Base-by-base conservation (phyloP, 2,888 invertebrate species). In the Antheraea assamensis region DNA sequence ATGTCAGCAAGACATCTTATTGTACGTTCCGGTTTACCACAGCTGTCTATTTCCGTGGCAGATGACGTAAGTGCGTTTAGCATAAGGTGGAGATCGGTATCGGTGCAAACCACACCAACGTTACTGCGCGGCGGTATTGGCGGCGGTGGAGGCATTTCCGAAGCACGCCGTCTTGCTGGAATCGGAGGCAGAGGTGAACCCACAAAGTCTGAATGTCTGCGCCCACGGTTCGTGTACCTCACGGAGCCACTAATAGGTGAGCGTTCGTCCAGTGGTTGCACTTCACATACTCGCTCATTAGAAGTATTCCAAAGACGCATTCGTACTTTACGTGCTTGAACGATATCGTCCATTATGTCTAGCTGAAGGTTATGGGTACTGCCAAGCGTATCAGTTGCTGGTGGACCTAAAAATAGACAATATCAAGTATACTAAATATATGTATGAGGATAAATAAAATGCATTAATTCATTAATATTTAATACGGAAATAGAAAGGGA, bases 311-410 rank as follows among this genome's bases (percentile, higher is more conserved):
- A 98, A 84, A 98, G 95, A 84, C 97, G 97, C 96, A 98, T 96
- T 76, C 97, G 96, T 0, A 97, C 96, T 95, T 98, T 98, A 72
- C 97, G 95, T 21, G 97, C 97, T 83, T 97, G 96, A 21, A 98
- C 97, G 76, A 98, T 98, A 85, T 98, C 97, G 82, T 98, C 98
- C 98, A 98, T 98, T 79, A 98, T 98, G 85, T 98, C 98, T 81
- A 98, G 91, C 86, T 97, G 97, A 13, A 98, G 94, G 85, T 98
- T 98, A 88, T 98, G 98, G 66, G 97, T 96, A 88, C 97, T 97
- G 73, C 97, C 97, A 66, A 96, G 94, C 0, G 91, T 88, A 83
- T 97, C 97, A 72, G 97, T 96, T 66, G 97, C 96, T 71, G 97
- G 96, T 72, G 97, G 96, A 78, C 97, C 97, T 84, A 92, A 72